These are phyloP conservation scores for Orestias chungarensis DNA, from an alignment of 2,797 vertebrate species.

Conservation along the genomic window DNA sequence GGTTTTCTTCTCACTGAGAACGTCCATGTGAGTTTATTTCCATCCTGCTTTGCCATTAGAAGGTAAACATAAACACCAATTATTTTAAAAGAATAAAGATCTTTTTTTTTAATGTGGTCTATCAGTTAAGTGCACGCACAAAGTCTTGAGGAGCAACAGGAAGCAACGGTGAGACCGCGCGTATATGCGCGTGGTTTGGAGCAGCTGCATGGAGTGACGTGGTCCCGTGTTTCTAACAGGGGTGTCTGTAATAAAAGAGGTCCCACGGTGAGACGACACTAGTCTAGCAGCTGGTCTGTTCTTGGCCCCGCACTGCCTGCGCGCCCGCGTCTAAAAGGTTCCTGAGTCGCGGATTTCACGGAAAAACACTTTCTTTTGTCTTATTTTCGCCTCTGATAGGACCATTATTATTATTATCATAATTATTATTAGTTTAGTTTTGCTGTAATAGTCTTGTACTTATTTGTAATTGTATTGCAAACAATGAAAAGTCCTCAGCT, in stretches of 20 bases:
- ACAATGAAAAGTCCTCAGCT: not conserved
- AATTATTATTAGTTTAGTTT: not conserved
- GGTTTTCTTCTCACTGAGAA: not conserved
- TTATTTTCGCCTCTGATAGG: no score
- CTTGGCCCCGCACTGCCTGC: slow-evolving; percentile 28
- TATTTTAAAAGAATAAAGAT: not conserved
- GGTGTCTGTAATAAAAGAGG: slow-evolving; percentile 65
- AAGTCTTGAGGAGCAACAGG: not conserved
- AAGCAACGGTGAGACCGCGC: not conserved
- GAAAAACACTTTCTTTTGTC: not conserved
- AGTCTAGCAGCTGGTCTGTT: slow-evolving; percentile 61
- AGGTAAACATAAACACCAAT: not conserved
- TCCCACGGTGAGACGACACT: slow-evolving; percentile 61
- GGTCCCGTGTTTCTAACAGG: slow-evolving; percentile 55
- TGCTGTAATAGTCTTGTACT: not conserved
- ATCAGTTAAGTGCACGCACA: not conserved
- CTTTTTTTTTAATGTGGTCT: not conserved
- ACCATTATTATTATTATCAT: not conserved
- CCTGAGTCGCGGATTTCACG: not conserved
- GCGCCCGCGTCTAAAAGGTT: not conserved
- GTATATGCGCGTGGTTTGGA: not conserved
- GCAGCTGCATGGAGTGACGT: slow-evolving; percentile 42
- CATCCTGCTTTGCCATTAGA: no score
- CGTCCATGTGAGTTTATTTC: not conserved
- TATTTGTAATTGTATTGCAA: not conserved